Evolutionary conservation across 2,113 vertebrate genomes (phyloP), one percentile per base, ranked within the genome.

Genomic region (Strigops habroptila): DNA sequence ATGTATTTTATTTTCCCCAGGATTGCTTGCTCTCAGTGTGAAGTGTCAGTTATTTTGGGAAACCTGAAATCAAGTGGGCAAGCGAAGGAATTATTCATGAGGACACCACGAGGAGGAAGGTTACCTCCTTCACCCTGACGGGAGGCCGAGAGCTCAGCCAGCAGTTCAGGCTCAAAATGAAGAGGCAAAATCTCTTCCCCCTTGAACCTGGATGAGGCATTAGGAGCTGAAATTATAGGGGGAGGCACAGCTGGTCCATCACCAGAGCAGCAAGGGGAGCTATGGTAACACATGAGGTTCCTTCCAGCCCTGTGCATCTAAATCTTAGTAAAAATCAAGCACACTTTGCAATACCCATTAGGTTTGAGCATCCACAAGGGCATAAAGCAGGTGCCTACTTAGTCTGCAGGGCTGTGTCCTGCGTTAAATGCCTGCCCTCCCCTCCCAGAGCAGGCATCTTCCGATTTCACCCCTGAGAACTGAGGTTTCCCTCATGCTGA

Each of bases 21-120:
- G 43, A 88, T 59, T 88, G 59, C 92, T 92, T 6, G 9, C 46
- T 86, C 76, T 70, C 83, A 9, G 90, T 51, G 64, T 83, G 91
- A 88, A 94, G 73, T 59, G n/a, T 78, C 77, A 67, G 59, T 57
- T 95, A 93, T 95, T 95, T 96, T 67, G 86, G 92, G 88, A 94
- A 96, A 78, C 80, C 82, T 65, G 76, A 83, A 93, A 95, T 92
- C 80, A 95, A 94, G 76, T 67, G 80, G 92, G 91, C 5, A 3
- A 96, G 88, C 0, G 0, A 51, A 17, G 68, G 88, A 96, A 90
- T 91, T 91, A 93, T 95, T 95, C 86, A 94, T 83, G 88, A 94
- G 91, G 85, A 80, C 63, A 65, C 68, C 46, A 4, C 5, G 44
- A 73, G 82, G 65, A 86, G 64, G 63, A 85, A 97, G 83, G 91